Base-by-base conservation (phyloP, 2,113 vertebrate species). In the Chaetodon auriga region DNA sequence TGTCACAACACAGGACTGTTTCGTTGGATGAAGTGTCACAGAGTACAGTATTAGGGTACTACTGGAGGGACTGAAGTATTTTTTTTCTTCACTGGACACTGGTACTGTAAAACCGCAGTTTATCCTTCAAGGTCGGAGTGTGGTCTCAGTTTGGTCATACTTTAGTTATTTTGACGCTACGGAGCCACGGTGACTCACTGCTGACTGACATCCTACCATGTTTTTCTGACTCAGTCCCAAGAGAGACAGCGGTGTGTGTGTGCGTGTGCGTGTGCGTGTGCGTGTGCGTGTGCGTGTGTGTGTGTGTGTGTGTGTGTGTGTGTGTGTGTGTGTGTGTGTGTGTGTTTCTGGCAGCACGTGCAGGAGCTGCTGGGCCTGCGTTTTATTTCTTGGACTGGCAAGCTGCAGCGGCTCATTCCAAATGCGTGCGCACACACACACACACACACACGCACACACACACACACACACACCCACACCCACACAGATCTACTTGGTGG, bases 381-480 rank as follows among this genome's bases (percentile, higher is more conserved):
- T 78, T 87, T 90, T 57, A 87, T 91, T 89, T 92, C n/a, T 68
- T 21, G 13, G 61, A 81, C 75, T 89, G 88, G 88, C 83, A 76
- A 77, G 49, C 69, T 45, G 43, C 60, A 68, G 35, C 51, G 30
- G 18, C 58, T 72, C 71, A 78, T 83, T 82, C 68, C 69, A 43
- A 72, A 64, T 4, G 5, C 2, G 1, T 4, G 5, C 38, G 15
- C 64, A 63, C 18, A 54, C 62, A 63, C 57, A 63, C 48, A 66
- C 62, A 71, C 65, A 6, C 45, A 46, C 45, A 38, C 38, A 41
- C 2, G 1, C 38, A 8, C 38, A 12, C 64, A 63, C 18, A 54
- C 62, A 63, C 57, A 63, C 48, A 66, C 62, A 71, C 65, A 6
- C 45, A 46, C 45, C 49, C 51, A 68, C 21, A 71, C 63, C 68